Conservation (phyloP, 1,140 invertebrate species). For the Cydia splendana region DNA sequence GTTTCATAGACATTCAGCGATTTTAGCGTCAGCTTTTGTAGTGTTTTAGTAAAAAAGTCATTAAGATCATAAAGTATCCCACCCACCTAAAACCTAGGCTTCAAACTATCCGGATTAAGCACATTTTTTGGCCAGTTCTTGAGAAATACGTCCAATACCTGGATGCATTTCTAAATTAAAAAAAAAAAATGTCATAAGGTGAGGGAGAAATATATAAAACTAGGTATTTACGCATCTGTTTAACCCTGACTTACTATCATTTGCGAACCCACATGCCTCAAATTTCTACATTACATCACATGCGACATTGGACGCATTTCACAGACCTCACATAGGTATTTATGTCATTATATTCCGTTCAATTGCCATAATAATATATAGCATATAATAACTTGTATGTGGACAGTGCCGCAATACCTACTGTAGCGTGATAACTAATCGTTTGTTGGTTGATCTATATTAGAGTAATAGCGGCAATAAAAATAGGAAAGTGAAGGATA, state of each 20-base stretch:
- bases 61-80: too few species aligned
- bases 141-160: too few species aligned
- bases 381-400: conserved; percentile 14
- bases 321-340: conserved; percentile 19
- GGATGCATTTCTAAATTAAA: too few species aligned
- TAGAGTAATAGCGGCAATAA: not conserved
- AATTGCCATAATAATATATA: conserved; percentile 33
- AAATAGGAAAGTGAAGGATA: conserved; percentile 2
- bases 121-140: too few species aligned
- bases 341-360: conserved; percentile 27
- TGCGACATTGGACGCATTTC: conserved; percentile 20
- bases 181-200: too few species aligned
- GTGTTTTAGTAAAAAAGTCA: too few species aligned
- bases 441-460: not conserved
- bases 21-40: too few species aligned
- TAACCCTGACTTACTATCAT: not conserved
- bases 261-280: not conserved
- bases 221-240: not conserved
- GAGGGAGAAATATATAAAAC: too few species aligned
- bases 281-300: conserved; percentile 26
- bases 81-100: too few species aligned
- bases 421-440: conserved; percentile 28
- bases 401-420: not conserved
- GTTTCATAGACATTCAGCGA: too few species aligned
- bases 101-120: too few species aligned